Percentiles rank a stretch among this genome's conserved stretches.
phyloP scores from a whole-genome alignment of 2,797 vertebrate species.

The Eulemur albifrons region DNA sequence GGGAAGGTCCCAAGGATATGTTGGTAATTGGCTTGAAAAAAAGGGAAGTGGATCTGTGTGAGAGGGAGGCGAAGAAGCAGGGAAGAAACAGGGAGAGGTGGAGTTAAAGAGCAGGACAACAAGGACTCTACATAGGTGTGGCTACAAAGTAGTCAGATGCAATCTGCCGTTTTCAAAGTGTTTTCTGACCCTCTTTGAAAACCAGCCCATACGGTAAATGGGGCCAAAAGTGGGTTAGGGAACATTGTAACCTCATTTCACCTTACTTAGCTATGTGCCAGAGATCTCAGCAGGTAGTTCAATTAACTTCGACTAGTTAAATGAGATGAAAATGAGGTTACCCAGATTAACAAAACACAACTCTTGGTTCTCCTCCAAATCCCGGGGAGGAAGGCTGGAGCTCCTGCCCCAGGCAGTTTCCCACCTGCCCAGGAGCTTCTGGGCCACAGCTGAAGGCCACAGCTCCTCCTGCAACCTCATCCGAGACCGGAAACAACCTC shows the following conservation, averaged over 20 bases:
- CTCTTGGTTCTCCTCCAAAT: conserved; percentile 3
- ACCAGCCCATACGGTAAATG: conserved; percentile 58
- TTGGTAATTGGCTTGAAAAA: conserved; percentile 33
- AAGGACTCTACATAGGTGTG: neutral
- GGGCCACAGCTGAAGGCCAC: neutral
- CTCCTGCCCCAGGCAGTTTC: neutral
- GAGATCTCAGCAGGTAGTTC: conserved; percentile 80
- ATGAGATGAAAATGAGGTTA: conserved; percentile 80
- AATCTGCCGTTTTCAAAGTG: conserved; percentile 19
- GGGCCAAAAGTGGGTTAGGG: conserved; percentile 78
- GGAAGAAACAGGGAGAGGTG: neutral
- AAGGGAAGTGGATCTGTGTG: neutral
- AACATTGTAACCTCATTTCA: conserved; percentile 78
- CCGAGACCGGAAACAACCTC: neutral
- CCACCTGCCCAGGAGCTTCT: neutral
- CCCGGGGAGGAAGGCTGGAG: neutral
- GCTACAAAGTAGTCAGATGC: neutral
- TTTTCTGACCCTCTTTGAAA: conserved; percentile 59
- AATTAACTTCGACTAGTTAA: conserved; percentile 79
- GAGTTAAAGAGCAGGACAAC: neutral
- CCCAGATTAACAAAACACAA: conserved; percentile 72
- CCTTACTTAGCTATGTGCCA: conserved; percentile 77
- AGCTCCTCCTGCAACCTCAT: neutral
- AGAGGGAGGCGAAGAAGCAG: neutral
- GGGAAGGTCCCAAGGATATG: neutral